These are phyloP conservation scores for Pachyramphus minor DNA, from an alignment of 2,113 vertebrate species.

Conservation along the genomic window DNA sequence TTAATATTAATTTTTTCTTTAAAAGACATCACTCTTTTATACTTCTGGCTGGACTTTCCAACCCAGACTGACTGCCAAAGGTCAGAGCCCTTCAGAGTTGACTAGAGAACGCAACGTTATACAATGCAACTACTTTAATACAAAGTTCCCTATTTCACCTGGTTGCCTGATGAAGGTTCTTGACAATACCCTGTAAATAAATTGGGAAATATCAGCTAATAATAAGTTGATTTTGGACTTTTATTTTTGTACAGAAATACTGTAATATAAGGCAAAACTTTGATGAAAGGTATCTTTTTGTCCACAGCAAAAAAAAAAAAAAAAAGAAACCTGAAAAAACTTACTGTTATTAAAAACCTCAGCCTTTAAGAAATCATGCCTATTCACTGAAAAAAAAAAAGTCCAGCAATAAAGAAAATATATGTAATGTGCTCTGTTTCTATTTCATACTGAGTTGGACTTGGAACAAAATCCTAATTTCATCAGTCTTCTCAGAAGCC, in stretches of 20 bases:
- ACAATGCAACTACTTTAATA: slow-evolving; percentile 9
- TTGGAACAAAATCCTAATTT: background rate
- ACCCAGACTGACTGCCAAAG: background rate
- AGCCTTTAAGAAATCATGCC: slow-evolving; percentile 31
- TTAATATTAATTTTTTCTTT: slow-evolving; percentile 52
- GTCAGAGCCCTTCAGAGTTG: background rate
- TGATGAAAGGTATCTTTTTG: slow-evolving; percentile 31
- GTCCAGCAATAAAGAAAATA: slow-evolving; percentile 72
- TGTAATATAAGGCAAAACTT: slow-evolving; percentile 69
- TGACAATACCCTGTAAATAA: slow-evolving; percentile 68
- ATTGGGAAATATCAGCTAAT: slow-evolving; percentile 21
- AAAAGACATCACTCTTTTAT: slow-evolving; percentile 5
- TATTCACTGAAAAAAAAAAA: slow-evolving; percentile 24
- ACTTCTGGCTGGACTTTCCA: background rate
- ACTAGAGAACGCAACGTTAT: background rate
- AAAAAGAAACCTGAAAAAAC: background rate
- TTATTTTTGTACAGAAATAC: slow-evolving; percentile 76
- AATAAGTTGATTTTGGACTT: slow-evolving; percentile 56
- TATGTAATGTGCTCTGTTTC: background rate
- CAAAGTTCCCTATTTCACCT: background rate
- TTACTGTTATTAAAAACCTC: slow-evolving; percentile 34
- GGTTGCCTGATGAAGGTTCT: slow-evolving; percentile 33
- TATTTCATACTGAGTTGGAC: background rate
- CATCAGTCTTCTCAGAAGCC: background rate
- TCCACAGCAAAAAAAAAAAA: background rate